Evolutionary conservation across 1,140 invertebrate species (phyloP).

Genomic region (Pseudomyrmex dendroicus): DNA sequence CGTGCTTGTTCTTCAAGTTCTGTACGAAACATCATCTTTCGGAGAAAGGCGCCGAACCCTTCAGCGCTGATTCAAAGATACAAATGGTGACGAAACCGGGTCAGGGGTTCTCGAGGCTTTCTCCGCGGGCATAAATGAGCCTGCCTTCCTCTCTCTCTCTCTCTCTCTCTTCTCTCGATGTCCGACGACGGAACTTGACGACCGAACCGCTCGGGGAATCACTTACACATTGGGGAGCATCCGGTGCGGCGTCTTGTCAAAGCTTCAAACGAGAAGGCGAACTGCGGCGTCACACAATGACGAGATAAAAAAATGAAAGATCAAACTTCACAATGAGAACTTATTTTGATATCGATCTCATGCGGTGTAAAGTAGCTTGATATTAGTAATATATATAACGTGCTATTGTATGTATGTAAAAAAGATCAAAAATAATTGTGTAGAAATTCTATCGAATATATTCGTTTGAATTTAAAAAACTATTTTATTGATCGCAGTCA

Average conservation of each 20-base stretch:
- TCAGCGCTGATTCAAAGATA: constrained; percentile 47
- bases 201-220: neutral
- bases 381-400: neutral
- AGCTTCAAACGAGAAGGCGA: constrained; percentile 30
- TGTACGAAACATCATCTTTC: neutral
- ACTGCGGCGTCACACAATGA: neutral
- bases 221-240: neutral
- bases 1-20: constrained; percentile 24
- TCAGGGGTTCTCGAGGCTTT: constrained; percentile 37
- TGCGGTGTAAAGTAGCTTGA: neutral
- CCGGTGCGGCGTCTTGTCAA: neutral
- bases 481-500: too few relatives aligned
- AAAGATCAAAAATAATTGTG: neutral
- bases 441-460: too few relatives aligned
- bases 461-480: too few relatives aligned
- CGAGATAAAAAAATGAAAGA: constrained; percentile 9
- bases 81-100: constrained; percentile 29
- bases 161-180: constrained; percentile 21
- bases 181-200: constrained; percentile 18
- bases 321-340: constrained; percentile 8
- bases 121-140: constrained; percentile 34
- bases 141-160: too few relatives aligned
- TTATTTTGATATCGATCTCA: neutral
- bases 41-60: neutral
- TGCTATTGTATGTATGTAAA: neutral